Evolutionary conservation across 2,888 invertebrate species (phyloP).

Genomic region (Proisotoma minuta): DNA sequence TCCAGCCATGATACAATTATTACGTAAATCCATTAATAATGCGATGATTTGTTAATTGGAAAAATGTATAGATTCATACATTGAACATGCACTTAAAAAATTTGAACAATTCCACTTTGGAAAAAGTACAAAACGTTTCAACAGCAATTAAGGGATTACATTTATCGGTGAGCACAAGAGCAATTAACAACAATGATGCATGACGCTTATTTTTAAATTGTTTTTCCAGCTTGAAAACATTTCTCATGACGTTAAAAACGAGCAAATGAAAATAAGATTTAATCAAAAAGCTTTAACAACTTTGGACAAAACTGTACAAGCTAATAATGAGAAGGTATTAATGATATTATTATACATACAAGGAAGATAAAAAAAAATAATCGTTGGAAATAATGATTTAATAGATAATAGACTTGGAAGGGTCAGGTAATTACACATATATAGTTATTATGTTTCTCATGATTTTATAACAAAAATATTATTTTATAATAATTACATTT

Average conservation of each 20-base stretch:
- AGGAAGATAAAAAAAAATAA: no score
- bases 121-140: not conserved
- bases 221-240: conserved; percentile 20
- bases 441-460: no score
- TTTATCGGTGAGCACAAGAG: not conserved
- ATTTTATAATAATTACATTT: not conserved
- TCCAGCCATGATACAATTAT: no score
- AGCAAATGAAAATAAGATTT: conserved; percentile 19
- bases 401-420: not conserved
- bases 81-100: not conserved
- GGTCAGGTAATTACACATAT: not conserved
- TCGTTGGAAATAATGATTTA: no score
- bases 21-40: no score
- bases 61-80: not conserved
- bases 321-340: conserved; percentile 8
- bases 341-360: not conserved
- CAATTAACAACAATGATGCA: not conserved
- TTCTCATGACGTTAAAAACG: conserved; percentile 14
- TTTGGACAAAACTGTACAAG: not conserved
- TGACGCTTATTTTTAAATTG: not conserved
- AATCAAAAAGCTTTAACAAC: conserved; percentile 18
- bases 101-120: not conserved
- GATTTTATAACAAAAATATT: not conserved
- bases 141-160: not conserved
- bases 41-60: no score